Percentiles rank a stretch among this genome's conserved stretches.
Evolutionary conservation across 2,113 vertebrate genomes (phyloP).

Genomic region (Engraulis encrasicolus): DNA sequence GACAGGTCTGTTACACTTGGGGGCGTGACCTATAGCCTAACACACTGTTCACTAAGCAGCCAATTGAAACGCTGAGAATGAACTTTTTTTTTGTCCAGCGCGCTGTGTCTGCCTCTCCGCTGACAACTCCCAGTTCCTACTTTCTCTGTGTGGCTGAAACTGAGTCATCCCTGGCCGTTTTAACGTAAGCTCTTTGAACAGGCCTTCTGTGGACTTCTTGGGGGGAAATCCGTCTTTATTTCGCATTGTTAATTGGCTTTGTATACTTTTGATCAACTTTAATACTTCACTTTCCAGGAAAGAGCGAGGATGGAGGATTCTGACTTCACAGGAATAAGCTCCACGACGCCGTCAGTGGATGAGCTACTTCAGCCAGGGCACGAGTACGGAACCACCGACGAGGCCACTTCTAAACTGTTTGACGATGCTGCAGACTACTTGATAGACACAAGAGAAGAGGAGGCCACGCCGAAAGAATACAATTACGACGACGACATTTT

Average conservation of each 20-base stretch:
- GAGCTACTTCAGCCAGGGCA: conserved; percentile 7
- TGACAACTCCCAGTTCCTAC: conserved; percentile 19
- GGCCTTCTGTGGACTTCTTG: not conserved
- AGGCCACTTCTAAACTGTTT: not conserved
- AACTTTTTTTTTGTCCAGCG: not conserved
- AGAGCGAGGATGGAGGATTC: conserved; percentile 28
- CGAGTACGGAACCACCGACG: not conserved
- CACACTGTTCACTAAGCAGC: not conserved
- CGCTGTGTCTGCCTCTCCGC: not conserved
- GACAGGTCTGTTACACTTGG: not conserved
- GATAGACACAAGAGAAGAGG: not conserved
- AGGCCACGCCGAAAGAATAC: not conserved
- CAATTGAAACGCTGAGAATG: not conserved
- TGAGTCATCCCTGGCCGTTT: not conserved
- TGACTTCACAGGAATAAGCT: conserved; percentile 34
- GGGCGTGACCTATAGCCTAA: not conserved
- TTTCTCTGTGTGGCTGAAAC: not conserved
- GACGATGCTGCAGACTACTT: conserved; percentile 14
- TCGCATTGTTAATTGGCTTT: not conserved
- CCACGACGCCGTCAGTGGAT: conserved; percentile 28
- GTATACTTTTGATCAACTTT: not conserved
- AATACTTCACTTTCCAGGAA: not conserved
- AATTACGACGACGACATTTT: conserved; percentile 40
- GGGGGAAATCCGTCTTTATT: not conserved
- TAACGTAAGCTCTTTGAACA: not conserved